These are phyloP conservation scores for Scaptomyza parva DNA, from an alignment of 2,888 invertebrate species.

Conservation along the genomic window DNA sequence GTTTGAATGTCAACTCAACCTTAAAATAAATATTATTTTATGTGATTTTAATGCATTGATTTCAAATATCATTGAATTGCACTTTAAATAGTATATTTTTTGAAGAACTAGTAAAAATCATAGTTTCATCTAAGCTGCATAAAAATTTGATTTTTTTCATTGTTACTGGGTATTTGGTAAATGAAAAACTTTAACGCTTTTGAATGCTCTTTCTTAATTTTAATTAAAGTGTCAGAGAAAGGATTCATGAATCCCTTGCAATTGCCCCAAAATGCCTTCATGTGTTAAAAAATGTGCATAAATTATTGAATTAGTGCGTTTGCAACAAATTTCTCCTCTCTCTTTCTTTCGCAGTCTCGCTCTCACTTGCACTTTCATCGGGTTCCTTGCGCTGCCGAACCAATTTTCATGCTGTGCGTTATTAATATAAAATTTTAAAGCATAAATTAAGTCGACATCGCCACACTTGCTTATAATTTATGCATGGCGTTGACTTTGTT, in stretches of 20 bases:
- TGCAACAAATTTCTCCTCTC: constrained; percentile 48
- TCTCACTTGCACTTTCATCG: constrained; percentile 8
- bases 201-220: constrained; percentile 43
- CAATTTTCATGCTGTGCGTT: constrained; percentile 65
- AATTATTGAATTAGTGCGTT: constrained; percentile 80
- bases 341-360: constrained; percentile 2
- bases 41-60: too few relatives aligned
- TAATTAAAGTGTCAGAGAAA: constrained; percentile 59
- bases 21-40: too few relatives aligned
- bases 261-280: constrained; percentile 50
- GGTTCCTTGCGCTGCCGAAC: constrained; percentile 16
- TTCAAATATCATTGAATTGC: too few relatives aligned
- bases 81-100: too few relatives aligned
- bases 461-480: constrained; percentile 68
- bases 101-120: too few relatives aligned
- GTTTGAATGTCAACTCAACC: too few relatives aligned
- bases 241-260: constrained; percentile 49
- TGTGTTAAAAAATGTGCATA: constrained; percentile 78
- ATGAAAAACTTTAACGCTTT: background rate
- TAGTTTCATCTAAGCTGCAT: too few relatives aligned
- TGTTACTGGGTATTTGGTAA: background rate
- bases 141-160: too few relatives aligned
- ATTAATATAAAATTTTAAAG: constrained; percentile 69
- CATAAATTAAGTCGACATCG: constrained; percentile 69
- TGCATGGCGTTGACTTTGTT: constrained; percentile 64